Conservation (phyloP, 2,797 vertebrate genomes). For the Acanthurus lineatus region DNA sequence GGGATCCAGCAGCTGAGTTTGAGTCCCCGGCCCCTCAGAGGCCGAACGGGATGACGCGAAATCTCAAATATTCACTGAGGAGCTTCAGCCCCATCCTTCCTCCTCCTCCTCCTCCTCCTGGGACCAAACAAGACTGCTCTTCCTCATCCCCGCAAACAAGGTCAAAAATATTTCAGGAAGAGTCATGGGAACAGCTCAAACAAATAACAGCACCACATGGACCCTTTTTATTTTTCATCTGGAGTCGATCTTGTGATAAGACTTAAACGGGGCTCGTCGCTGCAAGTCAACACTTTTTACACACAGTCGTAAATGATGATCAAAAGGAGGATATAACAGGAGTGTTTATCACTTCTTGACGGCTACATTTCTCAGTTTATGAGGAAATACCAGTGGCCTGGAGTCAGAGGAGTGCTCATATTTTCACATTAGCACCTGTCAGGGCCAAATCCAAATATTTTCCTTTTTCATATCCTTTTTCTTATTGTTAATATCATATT, state of each 20-base stretch:
- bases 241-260: constrained; percentile 59
- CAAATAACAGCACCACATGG: constrained; percentile 50
- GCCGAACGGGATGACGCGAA: constrained; percentile 45
- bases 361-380: constrained; percentile 36
- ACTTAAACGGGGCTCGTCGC: constrained; percentile 33
- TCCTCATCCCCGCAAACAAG: constrained; percentile 72
- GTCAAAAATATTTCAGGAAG: constrained; percentile 79
- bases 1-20: constrained; percentile 35
- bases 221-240: constrained; percentile 57
- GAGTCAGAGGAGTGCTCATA: not conserved
- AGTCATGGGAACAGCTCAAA: constrained; percentile 83
- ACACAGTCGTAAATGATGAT: constrained; percentile 41
- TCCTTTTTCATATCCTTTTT: not conserved
- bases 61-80: constrained; percentile 54
- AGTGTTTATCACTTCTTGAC: constrained; percentile 26
- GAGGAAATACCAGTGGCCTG: constrained; percentile 16
- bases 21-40: constrained; percentile 24
- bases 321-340: constrained; percentile 41
- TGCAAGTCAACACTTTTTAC: constrained; percentile 34
- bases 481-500: not conserved
- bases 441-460: not conserved
- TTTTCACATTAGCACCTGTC: constrained; percentile 28
- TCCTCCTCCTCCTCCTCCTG: constrained; percentile 63
- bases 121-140: constrained; percentile 72
- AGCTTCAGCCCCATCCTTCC: constrained; percentile 45